Evolutionary conservation across 2,888 invertebrate genomes (phyloP).

Genomic region (Eristalinus aeneus): DNA sequence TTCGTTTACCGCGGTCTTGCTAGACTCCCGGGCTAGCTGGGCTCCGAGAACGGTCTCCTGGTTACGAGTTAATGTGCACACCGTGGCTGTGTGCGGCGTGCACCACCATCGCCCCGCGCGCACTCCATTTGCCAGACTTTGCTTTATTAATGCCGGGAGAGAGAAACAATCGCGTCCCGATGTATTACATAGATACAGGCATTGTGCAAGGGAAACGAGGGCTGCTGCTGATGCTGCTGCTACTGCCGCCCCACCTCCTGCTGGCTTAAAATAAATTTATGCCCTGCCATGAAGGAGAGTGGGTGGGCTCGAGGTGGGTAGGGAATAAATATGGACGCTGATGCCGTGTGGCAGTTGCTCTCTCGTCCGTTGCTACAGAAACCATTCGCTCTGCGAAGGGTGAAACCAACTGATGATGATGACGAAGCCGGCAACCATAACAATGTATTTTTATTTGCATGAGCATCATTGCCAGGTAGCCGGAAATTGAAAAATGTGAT

Average conservation of each 20-base stretch:
- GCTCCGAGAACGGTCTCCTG: constrained; percentile 1
- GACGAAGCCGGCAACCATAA: constrained; percentile 58
- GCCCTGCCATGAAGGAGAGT: constrained; percentile 40
- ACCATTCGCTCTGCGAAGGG: constrained; percentile 55
- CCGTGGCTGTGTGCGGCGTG: constrained; percentile 18
- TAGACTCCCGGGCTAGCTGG: constrained; percentile 55
- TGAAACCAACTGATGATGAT: constrained; percentile 54
- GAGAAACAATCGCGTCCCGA: constrained; percentile 59
- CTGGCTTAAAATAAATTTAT: constrained; percentile 53
- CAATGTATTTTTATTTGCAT: constrained; percentile 60
- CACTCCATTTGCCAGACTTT: constrained; percentile 56
- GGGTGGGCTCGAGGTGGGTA: constrained; percentile 17
- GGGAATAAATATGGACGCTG: constrained; percentile 53
- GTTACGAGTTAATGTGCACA: constrained; percentile 51
- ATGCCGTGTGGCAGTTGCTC: constrained; percentile 40
- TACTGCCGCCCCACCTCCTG: neutral
- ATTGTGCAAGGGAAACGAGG: constrained; percentile 29
- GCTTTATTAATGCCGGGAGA: constrained; percentile 55
- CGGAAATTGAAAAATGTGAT: constrained; percentile 62
- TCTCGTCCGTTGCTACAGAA: constrained; percentile 49
- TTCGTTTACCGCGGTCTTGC: constrained; percentile 58
- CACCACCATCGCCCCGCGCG: neutral
- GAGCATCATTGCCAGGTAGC: constrained; percentile 60
- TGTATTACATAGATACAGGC: constrained; percentile 56
- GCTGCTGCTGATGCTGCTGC: neutral